Evolutionary conservation across 2,888 invertebrate species (phyloP).

Genomic region (Iselma pallidipennis): DNA sequence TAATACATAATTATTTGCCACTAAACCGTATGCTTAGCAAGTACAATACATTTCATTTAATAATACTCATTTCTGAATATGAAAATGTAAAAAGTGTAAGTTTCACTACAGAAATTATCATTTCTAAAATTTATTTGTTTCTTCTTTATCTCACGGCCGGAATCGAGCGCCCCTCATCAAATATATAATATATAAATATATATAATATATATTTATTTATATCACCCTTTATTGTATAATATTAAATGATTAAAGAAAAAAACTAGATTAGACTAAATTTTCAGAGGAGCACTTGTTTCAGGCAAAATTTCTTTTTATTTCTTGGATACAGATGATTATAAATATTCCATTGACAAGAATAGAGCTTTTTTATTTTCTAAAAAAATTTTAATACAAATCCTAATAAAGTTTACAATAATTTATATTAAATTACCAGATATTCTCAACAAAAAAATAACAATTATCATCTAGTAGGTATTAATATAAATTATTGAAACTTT

Average conservation of each 20-base stretch:
- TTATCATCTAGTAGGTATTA: neutral
- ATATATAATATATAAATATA: neutral
- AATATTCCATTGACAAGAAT: constrained; percentile 25
- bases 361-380: constrained; percentile 19
- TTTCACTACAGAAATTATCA: constrained; percentile 40
- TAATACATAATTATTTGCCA: constrained; percentile 53
- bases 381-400: constrained; percentile 7
- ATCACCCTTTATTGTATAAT: constrained; percentile 40
- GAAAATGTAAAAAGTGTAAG: constrained; percentile 51
- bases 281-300: constrained; percentile 33
- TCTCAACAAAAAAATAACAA: constrained; percentile 9
- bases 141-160: neutral
- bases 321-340: constrained; percentile 23
- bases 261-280: constrained; percentile 45
- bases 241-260: constrained; percentile 39
- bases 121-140: constrained; percentile 2
- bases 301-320: constrained; percentile 36
- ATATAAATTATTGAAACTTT: neutral
- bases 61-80: constrained; percentile 51
- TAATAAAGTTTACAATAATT: constrained; percentile 14
- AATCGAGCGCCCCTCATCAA: neutral
- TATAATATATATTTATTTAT: constrained; percentile 34
- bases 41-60: constrained; percentile 50
- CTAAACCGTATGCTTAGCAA: constrained; percentile 52
- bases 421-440: neutral